A percentile compares a stretch with the other conserved stretches of the same genome.
These are phyloP conservation scores for Melipona bicolor DNA, from an alignment of 2,888 invertebrate species.

Conservation along the genomic window DNA sequence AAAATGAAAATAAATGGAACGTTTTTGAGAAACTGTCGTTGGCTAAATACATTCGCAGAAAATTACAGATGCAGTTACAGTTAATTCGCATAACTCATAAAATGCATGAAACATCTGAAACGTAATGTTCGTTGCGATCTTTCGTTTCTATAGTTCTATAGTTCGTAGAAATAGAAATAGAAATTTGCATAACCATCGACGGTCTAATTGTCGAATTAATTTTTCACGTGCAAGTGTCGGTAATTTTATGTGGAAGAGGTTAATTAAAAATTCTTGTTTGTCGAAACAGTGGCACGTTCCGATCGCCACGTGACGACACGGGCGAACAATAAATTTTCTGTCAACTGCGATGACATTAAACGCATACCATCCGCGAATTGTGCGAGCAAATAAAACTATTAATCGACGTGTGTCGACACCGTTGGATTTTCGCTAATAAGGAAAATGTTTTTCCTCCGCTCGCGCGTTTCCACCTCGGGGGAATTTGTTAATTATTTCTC, in stretches of 20 bases:
- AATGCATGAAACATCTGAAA: background rate
- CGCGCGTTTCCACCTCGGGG: background rate
- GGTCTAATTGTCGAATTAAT: background rate
- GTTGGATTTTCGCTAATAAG: background rate
- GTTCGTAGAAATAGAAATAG: background rate
- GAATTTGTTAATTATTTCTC: slow-evolving; percentile 16
- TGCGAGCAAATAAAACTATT: background rate
- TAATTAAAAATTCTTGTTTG: slow-evolving; percentile 29
- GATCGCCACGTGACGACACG: slow-evolving; percentile 6
- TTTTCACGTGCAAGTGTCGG: background rate
- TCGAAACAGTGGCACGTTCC: slow-evolving; percentile 1
- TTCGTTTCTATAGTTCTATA: background rate
- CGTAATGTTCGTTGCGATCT: background rate
- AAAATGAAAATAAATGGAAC: background rate
- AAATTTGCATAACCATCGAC: background rate
- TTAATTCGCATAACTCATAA: background rate
- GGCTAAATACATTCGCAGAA: background rate
- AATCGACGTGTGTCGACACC: background rate
- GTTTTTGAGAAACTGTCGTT: background rate
- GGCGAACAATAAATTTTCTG: slow-evolving; percentile 24
- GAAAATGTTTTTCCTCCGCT: background rate
- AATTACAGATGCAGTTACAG: background rate
- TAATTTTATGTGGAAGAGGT: background rate
- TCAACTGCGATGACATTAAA: slow-evolving; percentile 11
- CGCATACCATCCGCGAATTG: background rate